Evolutionary conservation across 2,113 vertebrate species (phyloP).

Genomic region (Sylvia atricapilla): DNA sequence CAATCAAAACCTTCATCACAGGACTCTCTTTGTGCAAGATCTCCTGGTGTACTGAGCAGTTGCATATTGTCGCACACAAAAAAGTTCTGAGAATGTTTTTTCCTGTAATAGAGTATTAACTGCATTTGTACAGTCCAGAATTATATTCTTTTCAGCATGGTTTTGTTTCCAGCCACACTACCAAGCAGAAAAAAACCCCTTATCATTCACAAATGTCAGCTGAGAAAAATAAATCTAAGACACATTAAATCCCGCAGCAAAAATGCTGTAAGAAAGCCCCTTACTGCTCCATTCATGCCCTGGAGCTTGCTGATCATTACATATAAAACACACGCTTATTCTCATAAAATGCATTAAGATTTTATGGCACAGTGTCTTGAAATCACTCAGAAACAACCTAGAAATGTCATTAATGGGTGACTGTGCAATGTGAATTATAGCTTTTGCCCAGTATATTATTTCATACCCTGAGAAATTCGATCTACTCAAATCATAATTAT

Average conservation of each 20-base stretch:
- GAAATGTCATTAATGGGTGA: constrained; percentile 35
- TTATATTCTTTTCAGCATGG: not conserved
- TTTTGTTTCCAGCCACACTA: constrained; percentile 12
- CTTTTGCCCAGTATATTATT: constrained; percentile 19
- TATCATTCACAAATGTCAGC: constrained; percentile 7
- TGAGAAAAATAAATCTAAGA: constrained; percentile 33
- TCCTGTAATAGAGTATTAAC: not conserved
- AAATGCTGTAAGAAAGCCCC: not conserved
- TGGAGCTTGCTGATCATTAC: not conserved
- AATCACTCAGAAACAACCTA: constrained; percentile 55
- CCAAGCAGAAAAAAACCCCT: constrained; percentile 10
- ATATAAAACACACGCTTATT: constrained; percentile 17
- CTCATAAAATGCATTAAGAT: constrained; percentile 14
- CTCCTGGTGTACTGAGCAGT: not conserved
- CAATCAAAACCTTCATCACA: constrained; percentile 27
- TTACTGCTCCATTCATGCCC: constrained; percentile 10
- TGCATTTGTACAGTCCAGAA: not conserved
- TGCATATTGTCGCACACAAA: not conserved
- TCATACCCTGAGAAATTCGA: constrained; percentile 52
- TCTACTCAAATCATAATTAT: constrained; percentile 37
- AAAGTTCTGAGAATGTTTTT: not conserved
- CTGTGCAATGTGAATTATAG: constrained; percentile 7
- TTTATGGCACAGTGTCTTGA: constrained; percentile 36
- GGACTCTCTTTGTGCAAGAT: constrained; percentile 10
- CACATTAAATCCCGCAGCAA: constrained; percentile 6